phyloP scores from a whole-genome alignment of 2,113 vertebrate genomes.

The Fulica atra region DNA sequence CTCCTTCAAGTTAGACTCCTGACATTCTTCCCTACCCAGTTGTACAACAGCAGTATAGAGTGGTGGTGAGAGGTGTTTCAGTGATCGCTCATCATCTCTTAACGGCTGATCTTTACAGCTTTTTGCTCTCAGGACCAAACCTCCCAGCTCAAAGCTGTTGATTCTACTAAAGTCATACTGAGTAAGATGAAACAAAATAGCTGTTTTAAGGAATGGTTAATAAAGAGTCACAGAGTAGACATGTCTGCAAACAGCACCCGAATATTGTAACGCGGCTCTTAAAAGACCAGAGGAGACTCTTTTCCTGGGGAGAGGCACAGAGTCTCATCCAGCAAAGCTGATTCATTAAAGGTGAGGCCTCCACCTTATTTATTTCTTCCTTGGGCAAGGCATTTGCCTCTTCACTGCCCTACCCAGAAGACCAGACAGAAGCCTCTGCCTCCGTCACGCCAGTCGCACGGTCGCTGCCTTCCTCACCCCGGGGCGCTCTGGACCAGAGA shows the following conservation, averaged over 20 bases:
- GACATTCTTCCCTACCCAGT: neutral
- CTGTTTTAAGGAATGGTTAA: neutral
- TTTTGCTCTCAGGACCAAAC: neutral
- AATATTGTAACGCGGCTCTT: neutral
- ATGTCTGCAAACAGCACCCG: neutral
- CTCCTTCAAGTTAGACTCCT: neutral
- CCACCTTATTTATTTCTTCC: neutral
- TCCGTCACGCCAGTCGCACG: rapidly evolving
- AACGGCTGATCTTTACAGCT: neutral
- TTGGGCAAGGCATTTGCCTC: neutral
- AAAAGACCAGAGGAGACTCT: too few species aligned
- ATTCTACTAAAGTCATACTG: neutral
- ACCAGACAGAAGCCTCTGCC: neutral
- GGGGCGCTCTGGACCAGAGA: neutral
- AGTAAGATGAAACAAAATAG: neutral
- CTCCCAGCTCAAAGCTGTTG: neutral
- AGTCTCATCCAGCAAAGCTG: neutral
- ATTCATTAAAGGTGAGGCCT: neutral
- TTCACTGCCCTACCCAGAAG: neutral
- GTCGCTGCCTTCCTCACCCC: neutral
- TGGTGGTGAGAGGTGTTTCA: neutral
- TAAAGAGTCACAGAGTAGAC: neutral
- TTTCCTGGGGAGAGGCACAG: neutral
- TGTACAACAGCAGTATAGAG: neutral
- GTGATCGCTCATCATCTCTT: neutral